Conservation (phyloP, 2,797 vertebrate genomes). For the Mormyrus proboscirostris region DNA sequence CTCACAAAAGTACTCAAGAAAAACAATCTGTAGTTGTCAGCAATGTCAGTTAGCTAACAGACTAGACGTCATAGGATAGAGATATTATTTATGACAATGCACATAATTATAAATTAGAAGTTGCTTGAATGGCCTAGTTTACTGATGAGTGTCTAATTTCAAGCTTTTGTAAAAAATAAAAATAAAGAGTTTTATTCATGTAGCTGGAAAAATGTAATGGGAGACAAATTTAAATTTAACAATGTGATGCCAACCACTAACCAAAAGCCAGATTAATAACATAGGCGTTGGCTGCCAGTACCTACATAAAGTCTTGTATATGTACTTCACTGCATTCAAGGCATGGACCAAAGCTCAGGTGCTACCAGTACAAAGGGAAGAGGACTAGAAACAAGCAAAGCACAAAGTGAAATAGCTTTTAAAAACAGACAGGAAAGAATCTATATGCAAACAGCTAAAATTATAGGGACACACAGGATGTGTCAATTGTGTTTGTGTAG, state of each 20-base stretch:
- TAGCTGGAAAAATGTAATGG: neutral
- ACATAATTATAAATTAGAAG: neutral
- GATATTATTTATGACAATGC: neutral
- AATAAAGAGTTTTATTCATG: neutral
- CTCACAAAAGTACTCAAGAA: neutral
- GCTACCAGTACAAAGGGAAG: conserved; percentile 33
- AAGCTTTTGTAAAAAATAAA: neutral
- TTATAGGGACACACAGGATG: conserved; percentile 50
- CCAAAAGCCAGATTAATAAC: conserved; percentile 7
- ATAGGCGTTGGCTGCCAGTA: conserved; percentile 41
- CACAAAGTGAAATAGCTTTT: conserved; percentile 51
- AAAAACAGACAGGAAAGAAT: conserved; percentile 52
- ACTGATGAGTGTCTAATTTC: neutral
- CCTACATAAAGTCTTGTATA: conserved; percentile 50
- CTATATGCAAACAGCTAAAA: conserved; percentile 65
- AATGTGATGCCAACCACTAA: neutral
- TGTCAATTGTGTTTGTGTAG: conserved; percentile 33
- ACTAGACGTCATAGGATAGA: neutral
- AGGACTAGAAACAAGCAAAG: neutral
- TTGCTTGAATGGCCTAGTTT: neutral
- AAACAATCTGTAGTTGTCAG: neutral
- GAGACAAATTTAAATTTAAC: neutral
- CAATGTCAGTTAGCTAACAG: neutral
- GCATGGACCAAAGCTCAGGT: conserved; percentile 40
- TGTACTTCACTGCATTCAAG: conserved; percentile 30